Evolutionary conservation across 2,113 vertebrate species (phyloP).

Genomic region (Arenaria interpres): DNA sequence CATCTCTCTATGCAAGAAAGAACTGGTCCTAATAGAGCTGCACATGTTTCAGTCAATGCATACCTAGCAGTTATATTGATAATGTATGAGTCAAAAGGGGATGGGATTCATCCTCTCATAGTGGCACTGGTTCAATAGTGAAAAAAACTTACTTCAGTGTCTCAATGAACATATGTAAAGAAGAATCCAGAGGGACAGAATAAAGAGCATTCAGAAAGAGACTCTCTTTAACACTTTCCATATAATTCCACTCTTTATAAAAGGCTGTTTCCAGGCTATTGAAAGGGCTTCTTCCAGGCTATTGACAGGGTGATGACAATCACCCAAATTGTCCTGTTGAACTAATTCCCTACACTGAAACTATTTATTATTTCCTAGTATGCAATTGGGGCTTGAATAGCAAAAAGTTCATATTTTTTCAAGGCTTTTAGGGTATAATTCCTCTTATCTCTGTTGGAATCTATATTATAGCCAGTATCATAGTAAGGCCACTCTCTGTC

Average conservation of each 20-base stretch:
- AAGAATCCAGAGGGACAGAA: conserved; percentile 34
- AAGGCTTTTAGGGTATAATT: conserved; percentile 2
- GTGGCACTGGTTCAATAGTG: conserved; percentile 16
- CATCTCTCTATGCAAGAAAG: conserved; percentile 19
- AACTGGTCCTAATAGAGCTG: neutral
- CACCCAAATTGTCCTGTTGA: conserved; percentile 29
- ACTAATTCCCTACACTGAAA: conserved; percentile 47
- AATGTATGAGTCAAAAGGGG: conserved; percentile 37
- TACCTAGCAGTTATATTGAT: conserved; percentile 39
- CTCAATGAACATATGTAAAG: conserved; percentile 31
- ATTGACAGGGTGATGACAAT: conserved; percentile 44
- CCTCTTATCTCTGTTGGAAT: neutral
- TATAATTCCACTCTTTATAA: conserved; percentile 58
- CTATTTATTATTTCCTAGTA: conserved; percentile 48
- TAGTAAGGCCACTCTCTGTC: neutral
- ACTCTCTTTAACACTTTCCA: conserved; percentile 50
- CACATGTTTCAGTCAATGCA: conserved; percentile 23
- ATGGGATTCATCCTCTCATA: conserved; percentile 52
- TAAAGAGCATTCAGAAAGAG: conserved; percentile 55
- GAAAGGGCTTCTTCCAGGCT: conserved; percentile 52
- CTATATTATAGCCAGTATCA: neutral
- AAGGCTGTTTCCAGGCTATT: conserved; percentile 55
- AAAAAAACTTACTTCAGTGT: conserved; percentile 55
- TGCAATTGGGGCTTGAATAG: neutral
- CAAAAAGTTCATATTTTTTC: conserved; percentile 31